Conservation (phyloP, 2,888 invertebrate genomes). For the Lasius platythorax region DNA sequence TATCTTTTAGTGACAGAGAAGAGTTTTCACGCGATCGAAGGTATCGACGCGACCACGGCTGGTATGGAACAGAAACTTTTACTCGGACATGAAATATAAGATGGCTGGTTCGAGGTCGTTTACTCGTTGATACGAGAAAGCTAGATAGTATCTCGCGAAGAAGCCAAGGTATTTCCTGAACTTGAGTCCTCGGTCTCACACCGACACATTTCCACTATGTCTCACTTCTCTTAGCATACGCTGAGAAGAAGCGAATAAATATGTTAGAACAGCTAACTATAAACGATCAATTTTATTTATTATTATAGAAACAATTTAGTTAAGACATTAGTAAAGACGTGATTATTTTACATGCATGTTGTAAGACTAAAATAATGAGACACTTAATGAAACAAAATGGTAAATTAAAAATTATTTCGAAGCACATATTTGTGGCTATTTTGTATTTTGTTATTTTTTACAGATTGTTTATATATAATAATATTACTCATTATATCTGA, state of each 20-base stretch:
- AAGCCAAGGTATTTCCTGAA: conserved; percentile 78
- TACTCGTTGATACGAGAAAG: conserved; percentile 83
- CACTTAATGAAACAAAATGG: not conserved
- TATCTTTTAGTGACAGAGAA: conserved; percentile 43
- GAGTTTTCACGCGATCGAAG: conserved; percentile 51
- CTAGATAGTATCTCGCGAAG: conserved; percentile 79
- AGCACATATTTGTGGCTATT: not conserved
- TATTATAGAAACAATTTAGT: not conserved
- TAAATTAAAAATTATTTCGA: conserved; percentile 13
- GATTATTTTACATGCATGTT: not conserved
- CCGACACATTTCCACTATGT: conserved; percentile 51
- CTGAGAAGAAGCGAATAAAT: conserved; percentile 8
- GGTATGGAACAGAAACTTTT: conserved; percentile 76
- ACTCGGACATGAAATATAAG: conserved; percentile 80
- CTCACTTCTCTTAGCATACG: not conserved
- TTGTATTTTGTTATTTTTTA: not conserved
- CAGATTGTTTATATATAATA: not conserved
- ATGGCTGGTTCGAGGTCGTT: conserved; percentile 79
- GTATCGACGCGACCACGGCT: conserved; percentile 61
- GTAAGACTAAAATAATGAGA: not conserved
- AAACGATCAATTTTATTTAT: conserved; percentile 6
- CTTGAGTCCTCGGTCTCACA: conserved; percentile 40
- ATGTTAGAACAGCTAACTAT: not conserved
- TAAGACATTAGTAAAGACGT: not conserved
- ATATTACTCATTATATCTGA: not conserved